phyloP scores from a whole-genome alignment of 2,888 invertebrate genomes.

The Vanessa cardui region DNA sequence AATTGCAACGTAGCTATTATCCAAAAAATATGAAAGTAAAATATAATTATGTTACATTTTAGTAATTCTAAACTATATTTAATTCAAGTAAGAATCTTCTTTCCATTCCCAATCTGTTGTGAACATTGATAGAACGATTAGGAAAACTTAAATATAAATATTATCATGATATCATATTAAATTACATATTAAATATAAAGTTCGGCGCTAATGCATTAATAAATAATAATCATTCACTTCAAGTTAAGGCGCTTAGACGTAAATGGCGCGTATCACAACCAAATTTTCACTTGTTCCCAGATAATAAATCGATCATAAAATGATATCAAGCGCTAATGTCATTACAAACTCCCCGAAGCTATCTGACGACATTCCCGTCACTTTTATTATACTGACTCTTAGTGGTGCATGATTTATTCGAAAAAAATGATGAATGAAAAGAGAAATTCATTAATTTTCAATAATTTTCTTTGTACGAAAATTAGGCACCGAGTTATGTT shows the following conservation, averaged over 20 bases:
- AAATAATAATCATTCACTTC: background rate
- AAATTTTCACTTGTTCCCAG: conserved; percentile 24
- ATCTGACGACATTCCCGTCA: conserved; percentile 30
- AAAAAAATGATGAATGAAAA: conserved; percentile 25
- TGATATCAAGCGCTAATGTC: conserved; percentile 24
- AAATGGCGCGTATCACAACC: conserved; percentile 22
- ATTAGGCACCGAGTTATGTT: background rate
- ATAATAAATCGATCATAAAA: conserved; percentile 31
- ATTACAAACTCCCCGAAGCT: conserved; percentile 24
- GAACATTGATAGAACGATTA: no score
- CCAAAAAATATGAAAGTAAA: no score
- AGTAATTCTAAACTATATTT: no score
- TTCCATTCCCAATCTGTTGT: no score
- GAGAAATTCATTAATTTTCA: background rate
- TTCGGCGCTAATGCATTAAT: background rate
- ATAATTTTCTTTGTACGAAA: background rate
- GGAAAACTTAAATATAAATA: no score
- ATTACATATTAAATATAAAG: background rate
- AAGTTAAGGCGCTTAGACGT: conserved; percentile 6
- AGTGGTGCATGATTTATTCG: conserved; percentile 32
- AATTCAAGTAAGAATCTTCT: no score
- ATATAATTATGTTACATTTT: no score
- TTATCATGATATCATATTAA: no score
- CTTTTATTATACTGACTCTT: conserved; percentile 22
- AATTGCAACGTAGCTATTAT: no score